phyloP scores from a whole-genome alignment of 2,113 vertebrate genomes.

The Mystacornis crossleyi region DNA sequence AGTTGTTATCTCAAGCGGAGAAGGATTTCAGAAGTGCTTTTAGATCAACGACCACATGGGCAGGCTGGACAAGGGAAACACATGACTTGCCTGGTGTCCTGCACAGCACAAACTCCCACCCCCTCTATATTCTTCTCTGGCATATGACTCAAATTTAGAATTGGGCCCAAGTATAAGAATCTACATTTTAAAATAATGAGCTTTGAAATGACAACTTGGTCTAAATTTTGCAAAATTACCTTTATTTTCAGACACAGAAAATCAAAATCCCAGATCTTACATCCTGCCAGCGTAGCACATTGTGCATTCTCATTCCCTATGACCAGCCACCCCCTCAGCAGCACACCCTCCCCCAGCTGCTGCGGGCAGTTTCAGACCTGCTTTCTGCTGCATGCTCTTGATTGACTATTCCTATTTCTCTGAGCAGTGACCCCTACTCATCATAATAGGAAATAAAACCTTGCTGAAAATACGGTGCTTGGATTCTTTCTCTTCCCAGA shows the following conservation, averaged over 20 bases:
- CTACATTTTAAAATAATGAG: neutral
- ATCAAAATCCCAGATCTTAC: neutral
- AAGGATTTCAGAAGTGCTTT: neutral
- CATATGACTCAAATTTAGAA: neutral
- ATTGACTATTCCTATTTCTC: conserved; percentile 12
- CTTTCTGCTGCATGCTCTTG: neutral
- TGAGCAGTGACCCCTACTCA: conserved; percentile 6
- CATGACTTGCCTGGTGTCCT: accelerated
- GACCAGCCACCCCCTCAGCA: neutral
- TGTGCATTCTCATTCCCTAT: neutral
- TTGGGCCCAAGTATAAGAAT: neutral
- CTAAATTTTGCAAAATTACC: neutral
- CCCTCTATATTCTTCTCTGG: neutral
- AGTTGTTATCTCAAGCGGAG: neutral
- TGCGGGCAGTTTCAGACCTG: neutral
- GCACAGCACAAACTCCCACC: accelerated
- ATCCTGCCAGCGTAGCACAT: neutral
- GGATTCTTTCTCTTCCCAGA: conserved; percentile 22
- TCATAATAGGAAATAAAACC: conserved; percentile 44
- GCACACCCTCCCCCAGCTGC: neutral
- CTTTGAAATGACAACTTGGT: neutral
- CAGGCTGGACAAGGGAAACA: neutral
- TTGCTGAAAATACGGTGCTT: neutral
- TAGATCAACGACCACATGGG: neutral
- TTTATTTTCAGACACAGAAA: neutral